Base-by-base conservation (phyloP, 2,797 vertebrate genomes). In the Champsocephalus gunnari region DNA sequence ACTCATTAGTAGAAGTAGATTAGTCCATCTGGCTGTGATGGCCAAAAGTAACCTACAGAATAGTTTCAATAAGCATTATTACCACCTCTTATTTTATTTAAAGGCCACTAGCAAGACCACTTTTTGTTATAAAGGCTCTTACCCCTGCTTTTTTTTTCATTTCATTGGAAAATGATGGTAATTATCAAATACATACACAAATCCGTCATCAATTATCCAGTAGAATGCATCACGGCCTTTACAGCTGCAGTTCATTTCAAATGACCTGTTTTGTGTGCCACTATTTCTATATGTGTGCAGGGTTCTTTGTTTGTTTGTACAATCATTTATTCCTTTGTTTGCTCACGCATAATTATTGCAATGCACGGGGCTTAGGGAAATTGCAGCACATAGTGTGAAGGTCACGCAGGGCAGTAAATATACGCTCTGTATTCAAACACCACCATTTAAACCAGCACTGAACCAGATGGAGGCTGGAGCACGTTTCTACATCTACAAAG, bases 301-400 rank as follows among this genome's bases (percentile, higher is more conserved):
- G 32, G n/a, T 12, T 75, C 49, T 66, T 54, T 16, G 17, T 55
- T 58, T 66, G 80, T 79, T 83, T 77, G 68, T 71, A 84, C 78
- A 71, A 57, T 70, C 78, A 73, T 79, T 83, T 70, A 84, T 85
- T 77, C 41, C 16, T 77, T 70, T 84, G 83, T 88, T 79, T 89
- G 80, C 74, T 64, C 70, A 64, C 75, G 77, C 74, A 80, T 83
- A 81, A 89, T 89, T 90, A 86, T 72, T 53, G 75, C 79, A 60
- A 72, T 72, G 74, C 53, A 45, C 32, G 50, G 77, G 38, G 76
- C 83, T 88, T 64, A 72, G 87, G 87, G 85, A 89, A 90, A 88
- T 85, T 80, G 73, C 76, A 65, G 81, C 43, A 45, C 60, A 59
- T 69, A 58, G 45, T 41, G 64, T 80, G 81, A 90, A 90, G 89